These are phyloP conservation scores for Bombus confusus DNA, from an alignment of 1,140 invertebrate species.

Conservation along the genomic window DNA sequence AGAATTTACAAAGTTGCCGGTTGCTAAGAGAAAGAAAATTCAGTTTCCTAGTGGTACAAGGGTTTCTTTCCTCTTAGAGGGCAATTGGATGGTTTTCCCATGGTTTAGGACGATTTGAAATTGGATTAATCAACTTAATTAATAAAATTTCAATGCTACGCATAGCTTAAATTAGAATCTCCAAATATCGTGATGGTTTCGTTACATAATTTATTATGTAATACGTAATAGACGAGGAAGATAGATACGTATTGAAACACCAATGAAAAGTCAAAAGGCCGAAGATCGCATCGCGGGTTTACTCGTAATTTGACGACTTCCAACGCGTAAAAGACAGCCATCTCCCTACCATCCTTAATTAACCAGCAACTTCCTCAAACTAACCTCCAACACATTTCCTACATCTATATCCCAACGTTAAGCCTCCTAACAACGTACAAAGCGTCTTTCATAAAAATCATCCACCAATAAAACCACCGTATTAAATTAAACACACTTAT, in stretches of 20 bases:
- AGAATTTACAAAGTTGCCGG: not conserved
- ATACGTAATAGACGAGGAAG: too few relatives aligned
- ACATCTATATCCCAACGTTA: not conserved
- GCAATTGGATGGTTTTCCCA: not conserved
- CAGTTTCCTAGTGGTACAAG: not conserved
- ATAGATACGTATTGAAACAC: too few relatives aligned
- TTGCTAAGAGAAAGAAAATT: too few relatives aligned
- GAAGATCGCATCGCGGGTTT: too few relatives aligned
- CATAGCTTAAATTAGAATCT: too few relatives aligned
- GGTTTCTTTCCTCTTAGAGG: not conserved
- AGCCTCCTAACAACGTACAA: not conserved
- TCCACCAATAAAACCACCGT: not conserved
- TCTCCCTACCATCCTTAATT: not conserved
- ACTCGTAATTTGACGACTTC: not conserved
- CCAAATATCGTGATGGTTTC: too few relatives aligned
- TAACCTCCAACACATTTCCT: not conserved
- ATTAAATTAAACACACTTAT: slow-evolving; percentile 47
- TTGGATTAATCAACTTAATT: too few relatives aligned
- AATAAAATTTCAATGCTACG: too few relatives aligned
- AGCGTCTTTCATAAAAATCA: not conserved
- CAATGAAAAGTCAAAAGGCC: too few relatives aligned
- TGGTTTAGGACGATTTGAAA: not conserved
- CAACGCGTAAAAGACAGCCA: not conserved
- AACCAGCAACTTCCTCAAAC: not conserved
- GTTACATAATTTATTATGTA: too few relatives aligned